Evolutionary conservation across 2,888 invertebrate species (phyloP).

Genomic region (Abrostola triplasia): DNA sequence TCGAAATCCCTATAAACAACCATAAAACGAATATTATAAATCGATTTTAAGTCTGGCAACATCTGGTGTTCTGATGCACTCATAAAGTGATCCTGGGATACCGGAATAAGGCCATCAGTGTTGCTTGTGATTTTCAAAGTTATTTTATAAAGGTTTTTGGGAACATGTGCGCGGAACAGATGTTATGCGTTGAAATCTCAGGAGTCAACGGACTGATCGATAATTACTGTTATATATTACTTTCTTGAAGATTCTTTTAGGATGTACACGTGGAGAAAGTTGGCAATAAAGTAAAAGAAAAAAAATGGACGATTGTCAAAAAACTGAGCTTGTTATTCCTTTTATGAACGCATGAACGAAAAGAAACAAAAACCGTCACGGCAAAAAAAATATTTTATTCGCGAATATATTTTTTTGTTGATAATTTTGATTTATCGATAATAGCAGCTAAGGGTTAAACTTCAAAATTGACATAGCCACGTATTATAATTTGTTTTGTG

Average conservation of each 20-base stretch:
- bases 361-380: no score
- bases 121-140: slow-evolving; percentile 60
- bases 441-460: no score
- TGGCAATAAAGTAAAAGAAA: neutral
- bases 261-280: slow-evolving; percentile 18
- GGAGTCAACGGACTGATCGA: slow-evolving; percentile 36
- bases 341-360: no score
- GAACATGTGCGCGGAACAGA: slow-evolving; percentile 52
- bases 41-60: slow-evolving; percentile 61
- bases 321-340: no score
- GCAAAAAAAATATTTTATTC: no score
- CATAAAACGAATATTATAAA: slow-evolving; percentile 60
- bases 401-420: no score
- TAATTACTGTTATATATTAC: slow-evolving; percentile 20
- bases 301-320: neutral
- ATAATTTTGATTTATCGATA: no score
- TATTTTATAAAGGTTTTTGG: slow-evolving; percentile 42
- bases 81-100: slow-evolving; percentile 63
- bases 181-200: slow-evolving; percentile 46
- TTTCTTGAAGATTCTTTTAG: neutral
- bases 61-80: slow-evolving; percentile 63
- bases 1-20: slow-evolving; percentile 48
- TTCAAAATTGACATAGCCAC: no score
- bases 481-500: no score
- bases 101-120: slow-evolving; percentile 66